Percentiles rank a stretch among this genome's conserved stretches.
Conservation (phyloP, 2,888 invertebrate species). For the Amphipyra berbera region DNA sequence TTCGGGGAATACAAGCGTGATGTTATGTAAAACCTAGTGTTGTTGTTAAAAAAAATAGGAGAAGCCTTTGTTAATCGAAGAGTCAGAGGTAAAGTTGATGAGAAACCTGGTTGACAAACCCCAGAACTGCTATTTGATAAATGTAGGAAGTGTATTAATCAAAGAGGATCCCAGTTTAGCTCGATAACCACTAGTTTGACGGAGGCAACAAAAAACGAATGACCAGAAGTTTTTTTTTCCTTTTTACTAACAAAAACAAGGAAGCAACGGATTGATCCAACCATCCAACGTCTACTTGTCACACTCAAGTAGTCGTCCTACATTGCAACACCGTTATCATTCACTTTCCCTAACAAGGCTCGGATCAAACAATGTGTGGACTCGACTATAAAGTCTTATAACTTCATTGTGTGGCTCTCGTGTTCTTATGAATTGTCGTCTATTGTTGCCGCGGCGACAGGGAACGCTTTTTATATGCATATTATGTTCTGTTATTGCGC, state of each 20-base stretch:
- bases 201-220: conserved; percentile 37
- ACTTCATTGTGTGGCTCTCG: conserved; percentile 54
- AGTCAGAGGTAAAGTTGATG: too few species aligned
- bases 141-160: conserved; percentile 1
- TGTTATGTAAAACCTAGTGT: too few species aligned
- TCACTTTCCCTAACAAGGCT: conserved; percentile 50
- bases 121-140: background rate
- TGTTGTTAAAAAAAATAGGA: too few species aligned
- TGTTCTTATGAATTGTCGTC: conserved; percentile 62
- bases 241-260: conserved; percentile 43
- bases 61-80: too few species aligned
- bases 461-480: conserved; percentile 58
- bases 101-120: background rate
- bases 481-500: conserved; percentile 59
- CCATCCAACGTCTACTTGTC: conserved; percentile 39
- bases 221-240: conserved; percentile 27
- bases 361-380: conserved; percentile 50
- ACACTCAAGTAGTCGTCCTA: conserved; percentile 48
- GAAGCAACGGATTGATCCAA: conserved; percentile 47
- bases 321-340: conserved; percentile 52
- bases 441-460: conserved; percentile 62
- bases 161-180: background rate
- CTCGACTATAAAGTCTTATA: conserved; percentile 55
- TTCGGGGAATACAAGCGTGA: too few species aligned
- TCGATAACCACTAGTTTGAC: conserved; percentile 22